These are phyloP conservation scores for Poecilobothrus nobilitatus DNA, from an alignment of 2,888 invertebrate genomes.

Conservation along the genomic window DNA sequence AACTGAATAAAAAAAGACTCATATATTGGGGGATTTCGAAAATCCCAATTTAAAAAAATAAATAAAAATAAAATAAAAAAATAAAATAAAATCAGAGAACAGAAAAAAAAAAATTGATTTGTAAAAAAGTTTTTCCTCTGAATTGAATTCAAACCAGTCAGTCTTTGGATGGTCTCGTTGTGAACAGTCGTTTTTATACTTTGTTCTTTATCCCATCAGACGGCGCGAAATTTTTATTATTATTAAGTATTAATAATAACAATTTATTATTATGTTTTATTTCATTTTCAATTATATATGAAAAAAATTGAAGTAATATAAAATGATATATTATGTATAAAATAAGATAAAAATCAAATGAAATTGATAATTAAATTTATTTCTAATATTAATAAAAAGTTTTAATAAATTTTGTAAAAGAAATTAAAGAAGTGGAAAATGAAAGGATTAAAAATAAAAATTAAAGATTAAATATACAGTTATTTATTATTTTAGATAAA, in stretches of 20 bases:
- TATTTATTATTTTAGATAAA: too few relatives aligned
- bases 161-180: constrained; percentile 3
- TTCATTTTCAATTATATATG: neutral
- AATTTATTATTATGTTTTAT: too few relatives aligned
- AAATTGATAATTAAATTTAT: neutral
- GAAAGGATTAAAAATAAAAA: too few relatives aligned
- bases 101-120: neutral
- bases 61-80: too few relatives aligned
- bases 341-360: neutral
- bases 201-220: neutral
- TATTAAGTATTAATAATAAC: neutral
- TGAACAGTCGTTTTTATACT: neutral
- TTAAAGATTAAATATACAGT: too few relatives aligned
- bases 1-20: neutral
- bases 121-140: neutral
- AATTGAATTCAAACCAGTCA: neutral
- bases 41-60: neutral
- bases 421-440: too few relatives aligned
- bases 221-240: neutral
- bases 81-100: too few relatives aligned
- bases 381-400: too few relatives aligned
- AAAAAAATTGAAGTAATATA: too few relatives aligned
- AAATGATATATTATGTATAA: too few relatives aligned
- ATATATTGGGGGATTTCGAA: neutral
- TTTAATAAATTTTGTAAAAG: too few relatives aligned